Conservation (phyloP, 2,113 vertebrate genomes). For the Istiophorus platypterus region DNA sequence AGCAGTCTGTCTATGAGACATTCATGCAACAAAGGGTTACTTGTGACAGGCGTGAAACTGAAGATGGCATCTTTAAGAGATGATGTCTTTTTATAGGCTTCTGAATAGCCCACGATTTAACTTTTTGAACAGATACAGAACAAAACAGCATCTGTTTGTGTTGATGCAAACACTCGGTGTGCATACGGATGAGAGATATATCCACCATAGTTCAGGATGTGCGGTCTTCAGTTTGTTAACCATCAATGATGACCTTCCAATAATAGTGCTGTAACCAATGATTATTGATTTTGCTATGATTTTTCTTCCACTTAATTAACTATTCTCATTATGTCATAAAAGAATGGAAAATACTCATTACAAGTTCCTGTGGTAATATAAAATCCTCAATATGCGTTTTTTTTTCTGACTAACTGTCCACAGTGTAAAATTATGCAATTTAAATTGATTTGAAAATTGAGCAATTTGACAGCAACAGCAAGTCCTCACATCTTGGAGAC, state of each 20-base stretch:
- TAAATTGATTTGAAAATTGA: background rate
- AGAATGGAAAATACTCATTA: background rate
- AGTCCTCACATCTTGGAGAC: background rate
- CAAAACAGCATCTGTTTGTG: constrained; percentile 41
- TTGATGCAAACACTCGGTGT: constrained; percentile 14
- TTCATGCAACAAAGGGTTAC: constrained; percentile 44
- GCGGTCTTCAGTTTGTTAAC: background rate
- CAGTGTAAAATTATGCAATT: background rate
- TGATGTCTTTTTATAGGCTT: constrained; percentile 51
- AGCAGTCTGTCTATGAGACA: constrained; percentile 50
- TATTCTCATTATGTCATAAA: background rate
- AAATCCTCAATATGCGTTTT: no score
- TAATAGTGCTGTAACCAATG: background rate
- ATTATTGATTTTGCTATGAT: background rate
- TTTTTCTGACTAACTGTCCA: no score
- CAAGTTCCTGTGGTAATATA: no score
- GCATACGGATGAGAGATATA: constrained; percentile 35
- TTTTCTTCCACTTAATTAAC: background rate
- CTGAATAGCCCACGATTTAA: constrained; percentile 18
- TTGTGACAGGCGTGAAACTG: constrained; percentile 47
- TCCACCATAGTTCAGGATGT: constrained; percentile 4
- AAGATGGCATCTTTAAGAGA: constrained; percentile 53
- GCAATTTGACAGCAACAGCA: background rate
- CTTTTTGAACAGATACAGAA: constrained; percentile 53
- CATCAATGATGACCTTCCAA: background rate